Conservation (phyloP, 2,113 vertebrate genomes). For the Gracilinanus agilis region DNA sequence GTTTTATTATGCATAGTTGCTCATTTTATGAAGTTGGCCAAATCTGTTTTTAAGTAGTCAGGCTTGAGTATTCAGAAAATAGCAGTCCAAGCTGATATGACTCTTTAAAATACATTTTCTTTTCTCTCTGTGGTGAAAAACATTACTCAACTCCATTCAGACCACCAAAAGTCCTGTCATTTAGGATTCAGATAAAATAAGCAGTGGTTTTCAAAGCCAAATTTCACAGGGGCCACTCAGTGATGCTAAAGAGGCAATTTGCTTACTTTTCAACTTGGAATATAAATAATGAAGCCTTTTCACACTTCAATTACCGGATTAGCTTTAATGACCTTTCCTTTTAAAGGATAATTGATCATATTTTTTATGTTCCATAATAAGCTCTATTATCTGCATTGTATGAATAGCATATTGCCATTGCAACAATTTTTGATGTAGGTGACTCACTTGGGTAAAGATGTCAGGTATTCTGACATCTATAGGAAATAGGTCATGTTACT, state of each 20-base stretch:
- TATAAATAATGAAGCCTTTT: slow-evolving; percentile 16
- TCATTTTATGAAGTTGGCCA: slow-evolving; percentile 17
- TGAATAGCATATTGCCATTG: neutral
- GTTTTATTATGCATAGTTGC: neutral
- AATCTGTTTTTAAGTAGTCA: slow-evolving; percentile 30
- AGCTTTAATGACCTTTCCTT: slow-evolving; percentile 5
- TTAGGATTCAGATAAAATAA: slow-evolving; percentile 60
- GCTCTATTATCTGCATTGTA: neutral
- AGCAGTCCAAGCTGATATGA: slow-evolving; percentile 42
- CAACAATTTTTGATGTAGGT: neutral
- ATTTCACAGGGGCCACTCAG: slow-evolving; percentile 45
- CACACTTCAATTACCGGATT: slow-evolving; percentile 20
- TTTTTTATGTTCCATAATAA: neutral
- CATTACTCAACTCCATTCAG: slow-evolving; percentile 47
- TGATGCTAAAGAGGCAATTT: slow-evolving; percentile 48
- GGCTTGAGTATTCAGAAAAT: neutral
- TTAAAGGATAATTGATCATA: slow-evolving; percentile 1
- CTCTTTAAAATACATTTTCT: slow-evolving; percentile 39
- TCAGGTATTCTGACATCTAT: neutral
- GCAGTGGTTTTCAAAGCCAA: slow-evolving; percentile 55
- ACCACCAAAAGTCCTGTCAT: slow-evolving; percentile 58
- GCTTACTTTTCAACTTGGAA: slow-evolving; percentile 33
- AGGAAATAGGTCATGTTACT: neutral
- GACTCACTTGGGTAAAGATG: neutral
- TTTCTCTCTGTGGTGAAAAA: slow-evolving; percentile 54